phyloP scores from a whole-genome alignment of 2,113 vertebrate genomes.

The Podarcis cretensis region DNA sequence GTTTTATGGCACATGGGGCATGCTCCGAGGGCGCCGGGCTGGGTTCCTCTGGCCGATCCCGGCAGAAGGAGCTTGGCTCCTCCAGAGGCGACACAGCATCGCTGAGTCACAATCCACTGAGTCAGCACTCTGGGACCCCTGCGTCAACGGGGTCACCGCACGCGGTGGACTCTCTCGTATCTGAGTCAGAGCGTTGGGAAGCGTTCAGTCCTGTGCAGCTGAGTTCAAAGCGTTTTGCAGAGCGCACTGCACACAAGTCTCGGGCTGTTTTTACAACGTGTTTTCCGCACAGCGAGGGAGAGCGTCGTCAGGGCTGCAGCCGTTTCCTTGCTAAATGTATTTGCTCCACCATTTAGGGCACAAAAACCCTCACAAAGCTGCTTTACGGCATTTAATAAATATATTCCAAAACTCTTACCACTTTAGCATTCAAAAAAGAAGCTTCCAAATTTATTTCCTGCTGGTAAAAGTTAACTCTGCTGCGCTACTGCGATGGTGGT shows the following conservation, averaged over 20 bases:
- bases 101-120: background rate
- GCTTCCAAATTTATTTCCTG: background rate
- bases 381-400: background rate
- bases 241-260: fast-evolving
- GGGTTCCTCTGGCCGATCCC: background rate
- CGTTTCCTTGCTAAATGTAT: background rate
- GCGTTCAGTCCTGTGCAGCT: background rate
- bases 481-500: background rate
- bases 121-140: background rate
- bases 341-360: background rate
- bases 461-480: background rate
- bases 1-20: background rate
- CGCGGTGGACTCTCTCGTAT: background rate
- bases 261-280: background rate
- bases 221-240: background rate
- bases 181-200: background rate
- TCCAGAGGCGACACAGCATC: background rate
- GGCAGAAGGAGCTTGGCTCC: fast-evolving
- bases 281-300: too few relatives aligned
- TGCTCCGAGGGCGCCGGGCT: background rate
- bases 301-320: too few relatives aligned
- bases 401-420: background rate
- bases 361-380: too few relatives aligned
- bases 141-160: background rate
- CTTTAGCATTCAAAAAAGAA: background rate